Evolutionary conservation across 2,888 invertebrate species (phyloP), one percentile per base, ranked within the genome.

Genomic region (Drosophila pegasa): DNA sequence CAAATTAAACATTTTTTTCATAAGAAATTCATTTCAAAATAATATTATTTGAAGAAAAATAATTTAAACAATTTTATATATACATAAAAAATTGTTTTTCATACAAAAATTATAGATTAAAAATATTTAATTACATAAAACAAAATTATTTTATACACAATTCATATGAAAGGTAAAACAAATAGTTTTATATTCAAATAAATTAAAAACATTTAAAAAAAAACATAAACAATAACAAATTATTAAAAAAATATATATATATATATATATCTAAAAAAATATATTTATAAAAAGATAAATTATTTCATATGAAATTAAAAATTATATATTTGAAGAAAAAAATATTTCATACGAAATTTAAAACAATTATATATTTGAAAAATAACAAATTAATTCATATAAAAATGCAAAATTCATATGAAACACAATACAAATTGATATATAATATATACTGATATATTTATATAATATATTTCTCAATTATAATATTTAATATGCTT

Each of bases 381-480:
- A 4, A 25, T 25, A 4, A 25, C 5, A 25, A 4, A 25, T 25
- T 4, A 4, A 25, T 25, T n/a, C n/a, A n/a, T n/a, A n/a, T 29
- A 29, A 8, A 14, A 22, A 22, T 43, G 5, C 4, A 27, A 25
- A 43, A 25, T 9, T 41, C 9, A 43, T 43, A 9, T 9, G 27
- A 43, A 16, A 27, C 22, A 3, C n/a, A 25, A n/a, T n/a, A n/a
- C 22, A 43, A 16, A 10, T n/a, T 25, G 25, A 25, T 25, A 25
- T 25, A 51, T 43, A 65, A 31, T 29, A 57, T 29, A 61, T 37
- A 71, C 54, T 50, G n/a, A 27, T 43, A 43, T 27, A 27, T 4
- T 16, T 4, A 45, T 16, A 27, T 27, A n/a, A 67, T 29, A 41
- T 62, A 69, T 73, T 75, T 60, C 68, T 72, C 76, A 75, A 75